Evolutionary conservation across 1,140 invertebrate species (phyloP).

Genomic region (Eulimnadia texana): DNA sequence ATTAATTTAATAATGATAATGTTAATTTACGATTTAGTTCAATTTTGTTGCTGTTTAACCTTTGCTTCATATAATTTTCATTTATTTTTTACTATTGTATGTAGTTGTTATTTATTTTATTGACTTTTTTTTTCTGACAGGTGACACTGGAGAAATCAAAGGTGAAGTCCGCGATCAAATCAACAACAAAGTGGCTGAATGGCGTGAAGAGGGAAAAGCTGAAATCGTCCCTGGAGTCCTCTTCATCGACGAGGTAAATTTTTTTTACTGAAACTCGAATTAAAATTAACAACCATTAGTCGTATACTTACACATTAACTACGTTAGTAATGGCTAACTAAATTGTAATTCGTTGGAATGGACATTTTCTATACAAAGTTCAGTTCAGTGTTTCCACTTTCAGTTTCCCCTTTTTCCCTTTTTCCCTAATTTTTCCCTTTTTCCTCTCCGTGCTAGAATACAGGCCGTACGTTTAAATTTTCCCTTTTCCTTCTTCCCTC

Average conservation of each 20-base stretch:
- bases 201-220: constrained; percentile 97
- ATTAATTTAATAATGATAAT: too few relatives aligned
- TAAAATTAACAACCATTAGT: too few relatives aligned
- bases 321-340: too few relatives aligned
- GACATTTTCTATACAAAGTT: too few relatives aligned
- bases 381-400: too few relatives aligned
- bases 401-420: too few relatives aligned
- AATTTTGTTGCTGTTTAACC: constrained; percentile 11
- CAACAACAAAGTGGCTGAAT: constrained; percentile 94
- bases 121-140: constrained; percentile 29
- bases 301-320: too few relatives aligned
- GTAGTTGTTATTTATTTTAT: constrained; percentile 6
- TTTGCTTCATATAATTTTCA: constrained; percentile 9
- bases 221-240: constrained; percentile 93
- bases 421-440: too few relatives aligned
- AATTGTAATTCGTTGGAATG: too few relatives aligned
- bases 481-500: too few relatives aligned
- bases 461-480: too few relatives aligned
- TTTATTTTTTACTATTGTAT: constrained; percentile 6
- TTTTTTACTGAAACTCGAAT: not conserved
- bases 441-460: too few relatives aligned
- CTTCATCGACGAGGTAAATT: constrained; percentile 67
- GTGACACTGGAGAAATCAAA: constrained; percentile 98
- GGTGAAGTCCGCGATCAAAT: constrained; percentile 95
- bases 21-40: not conserved